Base-by-base conservation (phyloP, 2,888 invertebrate species). In the Steromphala cineraria region DNA sequence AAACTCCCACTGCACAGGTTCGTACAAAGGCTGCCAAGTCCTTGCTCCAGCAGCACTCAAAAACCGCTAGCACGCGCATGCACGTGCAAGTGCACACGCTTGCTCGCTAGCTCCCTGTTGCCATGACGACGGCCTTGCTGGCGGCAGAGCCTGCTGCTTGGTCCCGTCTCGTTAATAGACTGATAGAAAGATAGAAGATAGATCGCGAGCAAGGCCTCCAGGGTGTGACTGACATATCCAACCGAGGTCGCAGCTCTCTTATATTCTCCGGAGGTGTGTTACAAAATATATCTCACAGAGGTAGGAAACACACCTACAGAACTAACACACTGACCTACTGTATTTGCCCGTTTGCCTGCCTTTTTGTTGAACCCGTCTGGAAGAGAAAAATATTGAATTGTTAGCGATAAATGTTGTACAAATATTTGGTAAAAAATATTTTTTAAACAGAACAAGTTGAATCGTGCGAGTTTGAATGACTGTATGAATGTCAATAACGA, bases 291-390 rank as follows among this genome's bases (percentile, higher is more conserved):
- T 36, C 36, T 36, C 28, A 71, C 36, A 71, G 71, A 71, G 71
- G 71, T 71, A 71, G 71, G 71, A 71, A 71, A 71, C 71, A 71
- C 71, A 71, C 71, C 31, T 36, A 19, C 71, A 71, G 36, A 71
- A 28, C 19, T 46, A 46, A 46, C 46, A 46, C 46, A 31, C 24
- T 28, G 28, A 62, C 40, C 17, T 71, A 71, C 31, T 71, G 19
- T 46, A 36, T 71, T 71, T 71, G 71, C 71, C 71, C 71, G 71
- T 71, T 71, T 71, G 71, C 71, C 71, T 71, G 75, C 75, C 75
- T 31, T 15, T 75, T 52, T 24, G 71, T 31, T 21, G 75, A 75
- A 75, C 53, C 75, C 52, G 75, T 75, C 75, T 53, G 75, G 53
- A 53, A 19, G 24, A 75, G 0, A 19, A 8, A 52, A 75, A 53